phyloP scores from a whole-genome alignment of 2,797 vertebrate genomes.

The Neomorphus geoffroyi region DNA sequence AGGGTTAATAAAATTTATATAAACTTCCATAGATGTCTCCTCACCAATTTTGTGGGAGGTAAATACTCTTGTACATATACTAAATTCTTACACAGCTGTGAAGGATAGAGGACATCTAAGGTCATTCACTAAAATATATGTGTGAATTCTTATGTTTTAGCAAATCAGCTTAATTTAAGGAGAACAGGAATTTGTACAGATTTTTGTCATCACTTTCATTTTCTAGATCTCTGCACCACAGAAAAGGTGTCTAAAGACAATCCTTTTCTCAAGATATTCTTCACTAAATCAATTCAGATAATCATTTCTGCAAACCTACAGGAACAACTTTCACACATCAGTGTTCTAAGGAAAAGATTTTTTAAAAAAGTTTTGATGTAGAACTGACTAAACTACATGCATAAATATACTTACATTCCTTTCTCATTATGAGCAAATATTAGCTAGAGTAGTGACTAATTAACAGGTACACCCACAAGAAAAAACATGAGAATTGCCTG shows the following conservation, averaged over 20 bases:
- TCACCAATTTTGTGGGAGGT: not conserved
- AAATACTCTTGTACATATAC: not conserved
- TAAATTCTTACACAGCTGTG: not conserved
- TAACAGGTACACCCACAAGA: conserved; percentile 13
- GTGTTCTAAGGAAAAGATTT: not conserved
- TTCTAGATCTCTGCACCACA: not conserved
- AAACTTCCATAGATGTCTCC: not conserved
- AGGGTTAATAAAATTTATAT: not conserved
- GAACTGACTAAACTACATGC: not conserved
- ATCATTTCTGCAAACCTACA: not conserved
- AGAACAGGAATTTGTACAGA: not conserved
- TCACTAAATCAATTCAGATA: not conserved
- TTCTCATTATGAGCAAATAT: conserved; percentile 49
- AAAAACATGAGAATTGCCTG: conserved; percentile 8
- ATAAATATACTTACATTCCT: not conserved
- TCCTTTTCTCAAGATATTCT: not conserved
- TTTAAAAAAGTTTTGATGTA: not conserved
- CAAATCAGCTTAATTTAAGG: not conserved
- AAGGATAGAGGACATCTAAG: not conserved
- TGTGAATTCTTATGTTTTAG: not conserved
- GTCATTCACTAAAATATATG: not conserved
- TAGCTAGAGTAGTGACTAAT: conserved; percentile 44
- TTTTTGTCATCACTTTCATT: not conserved
- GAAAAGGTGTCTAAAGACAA: not conserved
- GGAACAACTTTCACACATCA: not conserved